Percentiles rank a stretch among this genome's conserved stretches.
These are phyloP conservation scores for Nemoura dubitans DNA, from an alignment of 2,888 invertebrate genomes.

Conservation along the genomic window DNA sequence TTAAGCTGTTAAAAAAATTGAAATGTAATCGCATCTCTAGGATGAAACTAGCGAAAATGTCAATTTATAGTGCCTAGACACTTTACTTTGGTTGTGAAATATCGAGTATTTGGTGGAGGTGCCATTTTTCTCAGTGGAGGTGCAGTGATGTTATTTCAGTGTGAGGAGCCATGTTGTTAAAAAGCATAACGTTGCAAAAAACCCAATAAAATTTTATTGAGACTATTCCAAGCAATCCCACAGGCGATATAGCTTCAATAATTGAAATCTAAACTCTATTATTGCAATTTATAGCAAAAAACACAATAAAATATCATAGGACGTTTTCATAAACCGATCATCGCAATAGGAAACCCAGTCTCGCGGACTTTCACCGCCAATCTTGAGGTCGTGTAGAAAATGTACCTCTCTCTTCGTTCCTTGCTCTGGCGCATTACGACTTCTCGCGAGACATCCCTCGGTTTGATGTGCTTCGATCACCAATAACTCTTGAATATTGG, in stretches of 20 bases:
- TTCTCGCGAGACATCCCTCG: neutral
- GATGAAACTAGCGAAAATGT: too few species aligned
- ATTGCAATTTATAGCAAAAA: too few species aligned
- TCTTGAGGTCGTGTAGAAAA: neutral
- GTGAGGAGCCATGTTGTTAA: too few species aligned
- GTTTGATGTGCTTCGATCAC: neutral
- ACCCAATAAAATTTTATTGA: neutral
- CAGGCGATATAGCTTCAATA: too few species aligned
- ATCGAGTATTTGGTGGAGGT: conserved; percentile 12
- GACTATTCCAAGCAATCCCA: too few species aligned
- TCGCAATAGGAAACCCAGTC: neutral
- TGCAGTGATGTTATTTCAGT: too few species aligned
- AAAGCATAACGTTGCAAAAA: too few species aligned
- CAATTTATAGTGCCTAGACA: too few species aligned
- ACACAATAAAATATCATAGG: neutral
- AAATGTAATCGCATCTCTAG: too few species aligned
- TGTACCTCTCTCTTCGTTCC: neutral
- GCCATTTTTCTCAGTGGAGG: neutral
- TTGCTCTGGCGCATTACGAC: neutral
- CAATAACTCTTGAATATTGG: conserved; percentile 38
- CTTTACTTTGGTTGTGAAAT: too few species aligned
- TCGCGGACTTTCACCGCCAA: neutral
- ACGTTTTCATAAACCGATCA: neutral
- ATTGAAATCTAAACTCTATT: too few species aligned
- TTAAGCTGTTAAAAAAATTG: too few species aligned